Base-by-base conservation (phyloP, 1,140 invertebrate genomes). In the Cherax quadricarinatus region DNA sequence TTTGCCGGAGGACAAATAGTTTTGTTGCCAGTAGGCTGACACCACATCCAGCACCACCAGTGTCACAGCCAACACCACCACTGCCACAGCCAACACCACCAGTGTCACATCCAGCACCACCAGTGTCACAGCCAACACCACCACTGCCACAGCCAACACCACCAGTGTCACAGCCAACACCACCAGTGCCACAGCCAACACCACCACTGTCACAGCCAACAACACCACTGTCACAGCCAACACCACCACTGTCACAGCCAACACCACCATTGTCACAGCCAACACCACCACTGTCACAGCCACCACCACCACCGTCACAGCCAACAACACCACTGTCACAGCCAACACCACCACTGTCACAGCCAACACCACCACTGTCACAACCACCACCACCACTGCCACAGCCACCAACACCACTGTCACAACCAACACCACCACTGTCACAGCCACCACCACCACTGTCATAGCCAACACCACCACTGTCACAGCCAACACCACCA, bases 1-100 rank as follows among this genome's bases (percentile, higher is more conserved):
- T 41, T 85, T 60, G n/a, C 60, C n/a, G 83, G 62, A 60, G 30
- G 66, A 85, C 83, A 85, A 85, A 70, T 85, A 60, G 57, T 85
- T 53, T 85, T 85, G 82, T 62, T 30, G 57, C 41, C 10, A 84
- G 24, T 84, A 18, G 0, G 66, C 66, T 12, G 4, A 12, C 66
- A 70, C 66, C 66, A 70, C 66, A 70, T 1, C 5, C 14, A 70
- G 10, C 21, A 70, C 21, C 10, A 18, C 21, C 18, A 12, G 1
- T 5, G 14, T 12, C 14, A 16, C 66, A 16, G 57, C 57, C 57
- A 9, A 60, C 9, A 60, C 9, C 9, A 60, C 57, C 57, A 60
- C 16, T 60, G 57, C 0, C 16, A 16, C 57, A 60, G 9, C 57
- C 16, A 9, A 60, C 57, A 60, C 9, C 57, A 60, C 57, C 57